A percentile compares a stretch with the other conserved stretches of the same genome.
Conservation (phyloP, 2,113 vertebrate genomes). For the Leptobrachium ailaonicum region DNA sequence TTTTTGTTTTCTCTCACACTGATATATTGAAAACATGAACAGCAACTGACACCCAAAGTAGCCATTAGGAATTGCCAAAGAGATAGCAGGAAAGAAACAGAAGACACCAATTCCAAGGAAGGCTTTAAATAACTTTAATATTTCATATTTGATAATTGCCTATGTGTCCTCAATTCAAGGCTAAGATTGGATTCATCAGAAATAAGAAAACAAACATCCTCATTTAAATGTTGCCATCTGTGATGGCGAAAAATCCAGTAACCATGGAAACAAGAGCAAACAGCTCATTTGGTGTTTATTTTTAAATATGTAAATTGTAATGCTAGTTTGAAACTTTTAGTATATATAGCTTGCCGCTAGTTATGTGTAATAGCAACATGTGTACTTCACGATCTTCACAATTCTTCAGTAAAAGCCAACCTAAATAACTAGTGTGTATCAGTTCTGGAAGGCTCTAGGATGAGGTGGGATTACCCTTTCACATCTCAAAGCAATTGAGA, state of each 20-base stretch:
- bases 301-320: background rate
- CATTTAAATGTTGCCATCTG: conserved; percentile 34
- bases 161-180: conserved; percentile 10
- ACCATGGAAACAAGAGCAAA: conserved; percentile 15
- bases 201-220: conserved; percentile 12
- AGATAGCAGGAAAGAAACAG: conserved; percentile 11
- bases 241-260: conserved; percentile 7
- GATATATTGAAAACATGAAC: too few species aligned
- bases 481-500: too few species aligned
- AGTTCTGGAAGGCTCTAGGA: too few species aligned
- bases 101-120: background rate
- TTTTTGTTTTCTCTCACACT: too few species aligned
- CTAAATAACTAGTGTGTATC: too few species aligned
- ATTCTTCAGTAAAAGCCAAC: too few species aligned
- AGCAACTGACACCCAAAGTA: too few species aligned
- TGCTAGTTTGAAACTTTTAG: background rate
- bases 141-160: conserved; percentile 26
- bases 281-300: conserved; percentile 21
- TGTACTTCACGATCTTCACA: too few species aligned
- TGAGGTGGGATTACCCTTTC: too few species aligned
- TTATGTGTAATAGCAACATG: too few species aligned
- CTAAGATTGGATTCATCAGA: conserved; percentile 25
- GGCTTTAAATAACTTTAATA: conserved; percentile 21
- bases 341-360: too few species aligned
- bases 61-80: background rate